Conservation (phyloP, 2,113 vertebrate genomes). For the Hiodon tergisus region DNA sequence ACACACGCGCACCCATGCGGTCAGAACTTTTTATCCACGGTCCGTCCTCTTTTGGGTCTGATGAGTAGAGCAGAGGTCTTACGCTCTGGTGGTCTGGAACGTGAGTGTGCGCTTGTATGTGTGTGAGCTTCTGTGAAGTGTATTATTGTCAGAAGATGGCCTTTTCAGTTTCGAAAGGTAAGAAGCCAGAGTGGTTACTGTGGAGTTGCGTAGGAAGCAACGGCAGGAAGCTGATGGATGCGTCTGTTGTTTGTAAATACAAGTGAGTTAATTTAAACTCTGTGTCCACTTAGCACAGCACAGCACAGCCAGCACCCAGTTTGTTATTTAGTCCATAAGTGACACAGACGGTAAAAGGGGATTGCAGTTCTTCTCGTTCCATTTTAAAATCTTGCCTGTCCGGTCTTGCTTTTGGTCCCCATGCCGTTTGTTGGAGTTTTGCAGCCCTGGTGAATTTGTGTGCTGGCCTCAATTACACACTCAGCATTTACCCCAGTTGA, state of each 20-base stretch:
- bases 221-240: background rate
- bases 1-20: too few relatives aligned
- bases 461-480: too few relatives aligned
- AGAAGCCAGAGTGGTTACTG: background rate
- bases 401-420: too few relatives aligned
- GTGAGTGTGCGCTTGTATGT: constrained; percentile 10
- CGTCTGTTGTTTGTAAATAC: background rate
- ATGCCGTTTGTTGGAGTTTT: too few relatives aligned
- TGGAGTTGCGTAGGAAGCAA: background rate
- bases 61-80: constrained; percentile 4
- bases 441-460: too few relatives aligned
- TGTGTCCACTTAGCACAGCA: background rate
- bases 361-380: background rate
- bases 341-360: background rate
- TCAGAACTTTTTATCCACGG: too few relatives aligned
- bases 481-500: too few relatives aligned
- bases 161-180: constrained; percentile 12
- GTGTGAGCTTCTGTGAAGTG: constrained; percentile 27
- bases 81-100: background rate
- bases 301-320: background rate
- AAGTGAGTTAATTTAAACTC: background rate
- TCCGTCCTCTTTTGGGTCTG: background rate
- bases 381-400: background rate
- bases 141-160: constrained; percentile 15
- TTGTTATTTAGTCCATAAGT: background rate